Conservation (phyloP, 37 sponge, comb jelly and placozoan genomes). For the Tethya wilhelma region DNA sequence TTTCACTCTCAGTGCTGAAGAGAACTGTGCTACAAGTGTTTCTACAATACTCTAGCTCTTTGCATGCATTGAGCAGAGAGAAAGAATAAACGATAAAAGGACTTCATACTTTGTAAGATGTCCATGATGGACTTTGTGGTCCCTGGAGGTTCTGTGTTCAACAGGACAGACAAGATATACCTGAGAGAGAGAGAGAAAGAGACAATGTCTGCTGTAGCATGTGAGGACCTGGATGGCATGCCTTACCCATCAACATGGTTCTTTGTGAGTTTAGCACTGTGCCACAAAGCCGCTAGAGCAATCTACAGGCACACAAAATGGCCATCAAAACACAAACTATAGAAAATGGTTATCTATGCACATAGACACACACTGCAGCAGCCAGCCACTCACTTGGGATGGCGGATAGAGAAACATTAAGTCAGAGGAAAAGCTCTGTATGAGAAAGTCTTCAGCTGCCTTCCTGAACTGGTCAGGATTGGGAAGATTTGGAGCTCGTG, state of each 20-base stretch:
- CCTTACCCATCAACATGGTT: slow-evolving; percentile 61
- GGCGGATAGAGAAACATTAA: slow-evolving; percentile 77
- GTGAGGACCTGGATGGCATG: background rate
- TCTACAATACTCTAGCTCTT: background rate
- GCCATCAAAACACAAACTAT: background rate
- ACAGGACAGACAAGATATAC: slow-evolving; percentile 44
- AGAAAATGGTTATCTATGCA: background rate
- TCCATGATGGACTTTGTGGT: slow-evolving; percentile 9
- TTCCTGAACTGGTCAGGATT: slow-evolving; percentile 64
- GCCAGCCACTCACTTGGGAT: slow-evolving; percentile 66
- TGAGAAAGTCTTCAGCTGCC: slow-evolving; percentile 66
- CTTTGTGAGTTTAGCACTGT: slow-evolving; percentile 52
- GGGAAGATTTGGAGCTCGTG: slow-evolving; percentile 44
- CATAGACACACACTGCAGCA: background rate
- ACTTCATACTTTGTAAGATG: slow-evolving; percentile 13
- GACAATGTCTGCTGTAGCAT: background rate
- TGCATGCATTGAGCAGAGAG: background rate
- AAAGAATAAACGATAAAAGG: background rate
- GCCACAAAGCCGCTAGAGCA: slow-evolving; percentile 74
- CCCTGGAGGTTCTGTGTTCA: slow-evolving; percentile 12
- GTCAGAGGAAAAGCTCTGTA: slow-evolving; percentile 69
- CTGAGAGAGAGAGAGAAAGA: background rate
- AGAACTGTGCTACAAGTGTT: background rate
- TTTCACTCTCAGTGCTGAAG: background rate
- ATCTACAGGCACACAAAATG: slow-evolving; percentile 44